phyloP scores from a whole-genome alignment of 2,797 vertebrate genomes.

The Hippocampus kuda region DNA sequence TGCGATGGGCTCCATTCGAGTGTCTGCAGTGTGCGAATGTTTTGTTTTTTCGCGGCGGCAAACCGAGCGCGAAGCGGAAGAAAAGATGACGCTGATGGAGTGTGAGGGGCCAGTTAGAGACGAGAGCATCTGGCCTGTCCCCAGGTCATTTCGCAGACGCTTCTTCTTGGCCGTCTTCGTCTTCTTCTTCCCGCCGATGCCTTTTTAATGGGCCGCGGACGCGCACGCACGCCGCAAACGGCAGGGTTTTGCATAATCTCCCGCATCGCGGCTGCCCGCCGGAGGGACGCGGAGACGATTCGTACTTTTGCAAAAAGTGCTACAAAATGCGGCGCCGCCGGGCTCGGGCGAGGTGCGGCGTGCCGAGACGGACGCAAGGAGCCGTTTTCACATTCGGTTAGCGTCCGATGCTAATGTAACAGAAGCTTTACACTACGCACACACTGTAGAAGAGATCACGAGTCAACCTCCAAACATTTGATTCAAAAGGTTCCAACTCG shows the following conservation, averaged over 20 bases:
- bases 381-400: slow-evolving; percentile 30
- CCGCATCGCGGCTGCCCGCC: slow-evolving; percentile 31
- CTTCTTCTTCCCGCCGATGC: slow-evolving; percentile 26
- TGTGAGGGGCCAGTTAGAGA: slow-evolving; percentile 73
- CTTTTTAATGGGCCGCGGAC: slow-evolving; percentile 50
- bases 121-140: slow-evolving; percentile 63
- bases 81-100: slow-evolving; percentile 72
- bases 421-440: not conserved
- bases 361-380: slow-evolving; percentile 45
- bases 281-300: not conserved
- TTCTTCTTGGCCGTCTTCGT: slow-evolving; percentile 37
- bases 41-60: slow-evolving; percentile 67
- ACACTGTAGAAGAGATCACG: not conserved
- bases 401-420: slow-evolving; percentile 19
- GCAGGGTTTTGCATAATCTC: slow-evolving; percentile 45
- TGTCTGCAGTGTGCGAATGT: slow-evolving; percentile 64
- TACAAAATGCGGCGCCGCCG: slow-evolving; percentile 48
- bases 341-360: slow-evolving; percentile 27
- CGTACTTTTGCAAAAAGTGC: slow-evolving; percentile 50
- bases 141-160: slow-evolving; percentile 56
- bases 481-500: not conserved
- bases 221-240: slow-evolving; percentile 40
- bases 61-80: slow-evolving; percentile 76
- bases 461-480: not conserved
- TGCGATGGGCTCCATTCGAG: slow-evolving; percentile 42